phyloP scores from a whole-genome alignment of 2,797 vertebrate species.

The Takifugu rubripes region DNA sequence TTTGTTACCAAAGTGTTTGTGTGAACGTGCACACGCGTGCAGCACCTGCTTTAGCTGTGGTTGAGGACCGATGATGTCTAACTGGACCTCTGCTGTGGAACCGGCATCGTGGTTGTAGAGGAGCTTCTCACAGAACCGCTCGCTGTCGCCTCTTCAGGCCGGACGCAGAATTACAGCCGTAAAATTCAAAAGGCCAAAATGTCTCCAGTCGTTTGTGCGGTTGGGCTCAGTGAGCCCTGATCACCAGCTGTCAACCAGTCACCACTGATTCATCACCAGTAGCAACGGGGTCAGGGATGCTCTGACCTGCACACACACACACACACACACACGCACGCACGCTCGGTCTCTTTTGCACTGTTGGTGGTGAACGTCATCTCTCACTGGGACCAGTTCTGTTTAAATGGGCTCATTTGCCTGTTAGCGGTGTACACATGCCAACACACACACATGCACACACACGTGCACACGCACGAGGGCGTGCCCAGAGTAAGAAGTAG shows the following conservation, averaged over 20 bases:
- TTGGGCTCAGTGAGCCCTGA: too few relatives aligned
- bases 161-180: too few relatives aligned
- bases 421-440: conserved; percentile 20
- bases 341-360: too few relatives aligned
- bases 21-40: conserved; percentile 9
- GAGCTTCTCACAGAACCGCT: too few relatives aligned
- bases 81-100: too few relatives aligned
- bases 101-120: too few relatives aligned
- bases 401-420: conserved; percentile 11
- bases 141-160: too few relatives aligned
- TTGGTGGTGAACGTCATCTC: background rate
- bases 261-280: conserved; percentile 2
- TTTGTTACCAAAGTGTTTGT: conserved; percentile 6
- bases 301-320: background rate
- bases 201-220: too few relatives aligned
- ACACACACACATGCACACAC: conserved; percentile 18
- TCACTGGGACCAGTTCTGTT: background rate
- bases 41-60: background rate
- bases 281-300: conserved; percentile 5
- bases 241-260: conserved; percentile 6
- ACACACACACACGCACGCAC: background rate
- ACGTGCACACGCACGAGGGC: conserved; percentile 29
- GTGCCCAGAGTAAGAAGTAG: conserved; percentile 57
- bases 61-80: too few relatives aligned
- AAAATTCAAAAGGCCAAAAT: too few relatives aligned